These are phyloP conservation scores for Oligia strigilis DNA, from an alignment of 2,888 invertebrate species.

Conservation along the genomic window DNA sequence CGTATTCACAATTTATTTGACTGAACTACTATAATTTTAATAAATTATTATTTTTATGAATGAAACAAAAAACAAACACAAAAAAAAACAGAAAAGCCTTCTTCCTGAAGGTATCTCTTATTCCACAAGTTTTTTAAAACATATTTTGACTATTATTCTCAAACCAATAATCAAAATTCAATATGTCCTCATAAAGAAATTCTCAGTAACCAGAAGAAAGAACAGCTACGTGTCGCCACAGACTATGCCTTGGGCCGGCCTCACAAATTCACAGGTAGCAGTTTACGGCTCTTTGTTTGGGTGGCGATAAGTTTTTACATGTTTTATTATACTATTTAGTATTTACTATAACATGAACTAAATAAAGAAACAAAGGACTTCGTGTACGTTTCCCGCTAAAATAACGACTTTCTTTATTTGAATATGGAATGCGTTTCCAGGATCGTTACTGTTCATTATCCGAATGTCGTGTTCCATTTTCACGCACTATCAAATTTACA, in stretches of 20 bases:
- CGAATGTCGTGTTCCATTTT: conserved; percentile 12
- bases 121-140: not conserved
- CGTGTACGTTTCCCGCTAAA: conserved; percentile 46
- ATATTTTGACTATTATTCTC: not conserved
- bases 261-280: conserved; percentile 83
- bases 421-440: conserved; percentile 33
- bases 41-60: not conserved
- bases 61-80: too few relatives aligned
- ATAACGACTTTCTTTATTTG: conserved; percentile 45
- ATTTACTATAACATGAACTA: conserved; percentile 71
- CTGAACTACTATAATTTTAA: not conserved
- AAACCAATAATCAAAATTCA: not conserved
- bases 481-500: not conserved
- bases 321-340: conserved; percentile 78
- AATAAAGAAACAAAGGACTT: conserved; percentile 69
- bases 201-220: not conserved
- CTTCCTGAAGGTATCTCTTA: not conserved
- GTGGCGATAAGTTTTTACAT: conserved; percentile 85
- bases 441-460: conserved; percentile 10
- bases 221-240: conserved; percentile 60
- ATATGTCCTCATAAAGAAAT: not conserved
- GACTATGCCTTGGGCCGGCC: conserved; percentile 65
- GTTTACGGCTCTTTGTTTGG: conserved; percentile 85
- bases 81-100: not conserved
- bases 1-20: not conserved